Evolutionary conservation across 2,113 vertebrate species (phyloP).

Genomic region (Salvelinus namaycush): DNA sequence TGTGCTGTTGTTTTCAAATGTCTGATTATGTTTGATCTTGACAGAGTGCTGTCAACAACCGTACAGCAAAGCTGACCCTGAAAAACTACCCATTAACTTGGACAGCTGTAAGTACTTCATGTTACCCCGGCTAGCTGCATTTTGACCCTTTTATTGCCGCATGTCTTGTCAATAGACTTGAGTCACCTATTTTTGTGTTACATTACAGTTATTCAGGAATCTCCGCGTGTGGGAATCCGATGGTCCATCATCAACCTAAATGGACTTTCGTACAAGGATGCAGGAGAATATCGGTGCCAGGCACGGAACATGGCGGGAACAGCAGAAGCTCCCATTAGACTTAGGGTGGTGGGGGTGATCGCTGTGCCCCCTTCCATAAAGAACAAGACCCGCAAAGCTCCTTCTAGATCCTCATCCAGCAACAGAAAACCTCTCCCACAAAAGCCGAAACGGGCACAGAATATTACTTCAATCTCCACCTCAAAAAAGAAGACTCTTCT

Average conservation of each 20-base stretch:
- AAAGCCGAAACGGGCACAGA: constrained; percentile 16
- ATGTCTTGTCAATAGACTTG: background rate
- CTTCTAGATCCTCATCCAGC: constrained; percentile 32
- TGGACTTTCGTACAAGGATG: constrained; percentile 85
- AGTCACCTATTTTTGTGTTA: constrained; percentile 4
- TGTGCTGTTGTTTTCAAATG: background rate
- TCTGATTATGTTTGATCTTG: constrained; percentile 26
- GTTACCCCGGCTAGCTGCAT: background rate
- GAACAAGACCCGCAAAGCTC: constrained; percentile 39
- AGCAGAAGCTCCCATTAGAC: constrained; percentile 84
- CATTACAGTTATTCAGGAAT: constrained; percentile 86
- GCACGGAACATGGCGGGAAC: constrained; percentile 89
- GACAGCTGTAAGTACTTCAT: constrained; percentile 63
- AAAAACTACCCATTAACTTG: constrained; percentile 61
- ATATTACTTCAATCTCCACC: background rate
- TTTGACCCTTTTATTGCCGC: background rate
- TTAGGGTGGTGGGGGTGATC: constrained; percentile 82
- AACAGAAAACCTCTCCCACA: constrained; percentile 13
- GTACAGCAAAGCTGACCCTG: constrained; percentile 32
- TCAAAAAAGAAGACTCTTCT: constrained; percentile 11
- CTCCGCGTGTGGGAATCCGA: constrained; percentile 83
- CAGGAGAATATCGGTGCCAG: constrained; percentile 90
- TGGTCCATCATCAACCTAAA: constrained; percentile 92
- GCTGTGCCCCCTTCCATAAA: constrained; percentile 59
- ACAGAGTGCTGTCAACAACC: constrained; percentile 63